phyloP scores from a whole-genome alignment of 2,888 invertebrate species.

The Acleris literana region DNA sequence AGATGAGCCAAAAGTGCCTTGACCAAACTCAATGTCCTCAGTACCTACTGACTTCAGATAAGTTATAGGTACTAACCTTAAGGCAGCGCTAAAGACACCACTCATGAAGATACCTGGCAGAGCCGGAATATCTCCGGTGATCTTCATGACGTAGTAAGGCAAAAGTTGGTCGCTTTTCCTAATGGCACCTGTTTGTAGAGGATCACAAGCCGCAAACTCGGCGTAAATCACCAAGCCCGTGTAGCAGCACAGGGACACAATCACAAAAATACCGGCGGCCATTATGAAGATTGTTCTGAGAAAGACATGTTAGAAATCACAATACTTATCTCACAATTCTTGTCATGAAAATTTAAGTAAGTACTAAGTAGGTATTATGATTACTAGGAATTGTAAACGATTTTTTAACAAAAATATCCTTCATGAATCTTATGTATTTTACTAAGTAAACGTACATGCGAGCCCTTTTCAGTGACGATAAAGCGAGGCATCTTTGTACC shows the following conservation, averaged over 20 bases:
- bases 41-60: too few relatives aligned
- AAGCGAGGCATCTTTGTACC: conserved; percentile 92
- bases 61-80: conserved; percentile 83
- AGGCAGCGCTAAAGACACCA: conserved; percentile 93
- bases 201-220: conserved; percentile 92
- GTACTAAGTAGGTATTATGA: too few relatives aligned
- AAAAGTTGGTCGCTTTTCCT: conserved; percentile 89
- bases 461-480: conserved; percentile 88
- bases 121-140: conserved; percentile 88
- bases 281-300: conserved; percentile 89
- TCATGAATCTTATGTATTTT: too few relatives aligned
- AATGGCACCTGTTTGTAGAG: conserved; percentile 88
- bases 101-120: conserved; percentile 93
- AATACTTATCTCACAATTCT: neutral
- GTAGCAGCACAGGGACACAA: conserved; percentile 91
- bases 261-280: conserved; percentile 88
- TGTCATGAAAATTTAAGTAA: neutral
- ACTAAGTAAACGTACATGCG: conserved; percentile 83
- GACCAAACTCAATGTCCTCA: too few relatives aligned
- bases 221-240: conserved; percentile 95
- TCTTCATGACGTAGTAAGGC: conserved; percentile 92
- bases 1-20: too few relatives aligned
- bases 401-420: too few relatives aligned
- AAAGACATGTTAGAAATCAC: conserved; percentile 39
- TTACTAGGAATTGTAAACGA: too few relatives aligned